These are phyloP conservation scores for Sitta europaea DNA, from an alignment of 2,113 vertebrate species.

Conservation along the genomic window DNA sequence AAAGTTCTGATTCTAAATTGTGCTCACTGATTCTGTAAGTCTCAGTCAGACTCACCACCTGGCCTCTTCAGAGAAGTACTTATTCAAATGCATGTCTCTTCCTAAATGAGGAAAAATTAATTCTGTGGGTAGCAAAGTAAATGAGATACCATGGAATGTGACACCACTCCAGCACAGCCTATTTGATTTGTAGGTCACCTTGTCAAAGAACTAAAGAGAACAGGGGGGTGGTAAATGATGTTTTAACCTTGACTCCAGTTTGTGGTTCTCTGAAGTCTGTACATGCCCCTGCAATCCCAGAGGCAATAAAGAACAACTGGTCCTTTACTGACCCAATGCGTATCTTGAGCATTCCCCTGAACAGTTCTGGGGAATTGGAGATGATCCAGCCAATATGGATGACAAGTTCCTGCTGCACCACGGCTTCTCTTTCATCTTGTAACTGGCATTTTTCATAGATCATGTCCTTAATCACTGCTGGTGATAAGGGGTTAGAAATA, in stretches of 20 bases:
- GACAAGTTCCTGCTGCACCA: conserved; percentile 95
- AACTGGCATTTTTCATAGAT: conserved; percentile 89
- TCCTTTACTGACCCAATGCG: conserved; percentile 83
- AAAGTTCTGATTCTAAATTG: background rate
- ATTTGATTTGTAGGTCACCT: background rate
- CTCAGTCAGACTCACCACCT: background rate
- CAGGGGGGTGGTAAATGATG: background rate
- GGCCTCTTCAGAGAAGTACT: conserved; percentile 10
- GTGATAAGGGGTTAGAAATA: conserved; percentile 97
- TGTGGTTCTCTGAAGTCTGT: background rate
- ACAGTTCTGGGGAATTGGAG: conserved; percentile 92
- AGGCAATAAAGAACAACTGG: background rate
- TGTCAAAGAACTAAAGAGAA: background rate
- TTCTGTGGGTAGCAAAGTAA: background rate
- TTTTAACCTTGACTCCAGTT: background rate
- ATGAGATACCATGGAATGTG: background rate
- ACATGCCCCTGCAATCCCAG: background rate
- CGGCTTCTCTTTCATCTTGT: conserved; percentile 87
- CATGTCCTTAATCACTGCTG: conserved; percentile 91
- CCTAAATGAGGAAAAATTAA: background rate
- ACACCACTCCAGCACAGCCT: background rate
- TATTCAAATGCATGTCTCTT: background rate
- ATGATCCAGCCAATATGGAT: conserved; percentile 98
- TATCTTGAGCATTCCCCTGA: conserved; percentile 97
- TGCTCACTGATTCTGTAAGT: background rate